A percentile compares a stretch with the other conserved stretches of the same genome.
Conservation (phyloP, 1,140 invertebrate species). For the Campoletis sonorensis region DNA sequence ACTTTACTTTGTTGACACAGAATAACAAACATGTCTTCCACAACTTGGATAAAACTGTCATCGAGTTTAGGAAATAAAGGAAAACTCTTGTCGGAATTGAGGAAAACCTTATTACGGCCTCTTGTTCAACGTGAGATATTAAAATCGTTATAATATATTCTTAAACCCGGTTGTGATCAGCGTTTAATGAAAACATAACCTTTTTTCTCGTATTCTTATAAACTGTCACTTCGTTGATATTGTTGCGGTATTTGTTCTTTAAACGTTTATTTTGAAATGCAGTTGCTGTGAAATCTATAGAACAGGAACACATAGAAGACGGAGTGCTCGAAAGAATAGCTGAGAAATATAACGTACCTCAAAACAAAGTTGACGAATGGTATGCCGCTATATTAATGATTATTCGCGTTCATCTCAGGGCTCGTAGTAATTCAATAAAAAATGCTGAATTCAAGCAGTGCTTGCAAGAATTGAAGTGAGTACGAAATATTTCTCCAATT, state of each 20-base stretch:
- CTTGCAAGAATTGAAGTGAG: constrained; percentile 70
- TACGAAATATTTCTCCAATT: constrained; percentile 39
- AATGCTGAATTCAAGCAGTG: constrained; percentile 68
- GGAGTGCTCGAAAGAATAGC: constrained; percentile 70
- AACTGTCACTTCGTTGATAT: constrained; percentile 3
- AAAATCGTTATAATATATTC: constrained; percentile 8
- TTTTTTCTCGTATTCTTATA: not conserved
- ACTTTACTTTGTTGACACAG: no score
- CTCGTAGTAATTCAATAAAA: constrained; percentile 58
- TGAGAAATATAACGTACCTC: constrained; percentile 66
- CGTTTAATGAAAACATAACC: not conserved
- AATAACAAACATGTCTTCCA: constrained; percentile 46
- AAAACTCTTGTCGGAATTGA: constrained; percentile 68
- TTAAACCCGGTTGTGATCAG: not conserved
- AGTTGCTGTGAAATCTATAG: constrained; percentile 73
- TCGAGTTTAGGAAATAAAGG: constrained; percentile 63
- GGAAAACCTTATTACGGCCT: constrained; percentile 66
- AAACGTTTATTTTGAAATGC: constrained; percentile 47
- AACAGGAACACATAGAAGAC: constrained; percentile 70
- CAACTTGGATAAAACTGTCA: constrained; percentile 57
- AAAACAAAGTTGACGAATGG: constrained; percentile 68
- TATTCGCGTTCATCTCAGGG: constrained; percentile 62
- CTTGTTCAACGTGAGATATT: constrained; percentile 68
- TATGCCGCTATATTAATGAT: constrained; percentile 68
- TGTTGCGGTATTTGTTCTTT: constrained; percentile 11